Conservation (phyloP, 2,113 vertebrate species). For the Osmerus eperlanus region DNA sequence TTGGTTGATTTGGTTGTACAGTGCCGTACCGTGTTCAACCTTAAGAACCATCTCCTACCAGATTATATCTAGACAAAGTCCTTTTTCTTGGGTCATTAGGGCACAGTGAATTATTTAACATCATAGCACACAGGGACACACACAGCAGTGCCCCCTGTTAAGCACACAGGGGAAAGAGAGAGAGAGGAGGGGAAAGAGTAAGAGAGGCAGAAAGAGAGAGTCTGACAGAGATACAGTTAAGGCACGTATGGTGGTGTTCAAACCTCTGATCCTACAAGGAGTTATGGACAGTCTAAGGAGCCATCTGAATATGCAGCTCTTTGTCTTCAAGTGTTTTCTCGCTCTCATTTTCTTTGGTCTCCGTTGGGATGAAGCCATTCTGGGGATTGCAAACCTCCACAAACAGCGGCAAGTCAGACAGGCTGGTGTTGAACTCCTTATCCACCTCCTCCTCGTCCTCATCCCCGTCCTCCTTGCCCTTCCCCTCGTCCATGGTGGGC, state of each 20-base stretch:
- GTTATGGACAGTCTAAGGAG: constrained; percentile 36
- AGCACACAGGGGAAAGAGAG: constrained; percentile 34
- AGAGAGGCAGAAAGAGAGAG: neutral
- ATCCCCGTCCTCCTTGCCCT: constrained; percentile 71
- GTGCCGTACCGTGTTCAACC: neutral
- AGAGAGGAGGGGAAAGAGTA: constrained; percentile 30
- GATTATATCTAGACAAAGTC: neutral
- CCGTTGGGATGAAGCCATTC: constrained; percentile 73
- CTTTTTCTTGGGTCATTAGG: constrained; percentile 38
- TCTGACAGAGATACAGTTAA: constrained; percentile 30
- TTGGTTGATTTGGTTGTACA: neutral
- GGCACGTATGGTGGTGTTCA: constrained; percentile 60
- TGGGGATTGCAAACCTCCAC: constrained; percentile 76
- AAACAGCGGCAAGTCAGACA: constrained; percentile 78
- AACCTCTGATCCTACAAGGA: constrained; percentile 24
- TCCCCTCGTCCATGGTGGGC: constrained; percentile 72
- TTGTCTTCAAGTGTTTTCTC: constrained; percentile 75
- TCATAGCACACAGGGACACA: constrained; percentile 34
- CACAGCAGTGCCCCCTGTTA: constrained; percentile 13
- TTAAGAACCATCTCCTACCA: neutral
- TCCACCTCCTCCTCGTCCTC: constrained; percentile 76
- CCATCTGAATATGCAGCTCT: constrained; percentile 66
- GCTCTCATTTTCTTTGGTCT: constrained; percentile 84
- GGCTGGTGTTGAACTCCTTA: constrained; percentile 84
- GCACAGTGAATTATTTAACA: constrained; percentile 59